These are phyloP conservation scores for Drosophila kanekoi DNA, from an alignment of 2,888 invertebrate genomes.

Conservation along the genomic window DNA sequence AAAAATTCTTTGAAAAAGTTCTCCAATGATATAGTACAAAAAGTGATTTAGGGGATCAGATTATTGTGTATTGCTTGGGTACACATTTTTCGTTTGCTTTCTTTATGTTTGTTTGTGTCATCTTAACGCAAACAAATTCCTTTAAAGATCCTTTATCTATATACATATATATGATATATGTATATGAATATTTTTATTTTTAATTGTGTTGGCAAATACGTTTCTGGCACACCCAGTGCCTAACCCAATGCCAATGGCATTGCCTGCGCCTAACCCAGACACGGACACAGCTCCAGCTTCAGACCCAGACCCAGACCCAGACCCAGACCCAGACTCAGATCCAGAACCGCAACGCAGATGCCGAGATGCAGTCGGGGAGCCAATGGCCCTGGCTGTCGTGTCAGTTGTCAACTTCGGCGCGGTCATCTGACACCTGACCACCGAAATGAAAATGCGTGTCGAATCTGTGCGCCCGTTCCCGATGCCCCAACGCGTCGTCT, in stretches of 20 bases:
- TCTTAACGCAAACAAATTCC: too few species aligned
- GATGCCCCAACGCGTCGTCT: constrained; percentile 32
- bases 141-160: too few species aligned
- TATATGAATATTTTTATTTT: not conserved
- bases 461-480: constrained; percentile 43
- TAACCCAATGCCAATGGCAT: constrained; percentile 43
- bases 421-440: constrained; percentile 67
- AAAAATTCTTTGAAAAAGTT: too few species aligned
- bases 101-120: too few species aligned
- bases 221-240: constrained; percentile 30
- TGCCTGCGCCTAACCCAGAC: constrained; percentile 26
- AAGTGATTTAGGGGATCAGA: too few species aligned
- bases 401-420: constrained; percentile 76
- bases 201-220: constrained; percentile 12
- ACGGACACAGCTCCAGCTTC: not conserved
- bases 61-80: too few species aligned
- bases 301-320: constrained; percentile 7
- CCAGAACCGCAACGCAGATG: constrained; percentile 1
- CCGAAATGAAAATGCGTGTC: constrained; percentile 73
- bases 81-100: too few species aligned
- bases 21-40: too few species aligned
- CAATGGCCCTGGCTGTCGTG: constrained; percentile 55
- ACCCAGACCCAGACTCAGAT: not conserved
- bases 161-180: too few species aligned
- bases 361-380: not conserved